Conservation (phyloP, 2,113 vertebrate genomes). For the Blennius ocellaris region DNA sequence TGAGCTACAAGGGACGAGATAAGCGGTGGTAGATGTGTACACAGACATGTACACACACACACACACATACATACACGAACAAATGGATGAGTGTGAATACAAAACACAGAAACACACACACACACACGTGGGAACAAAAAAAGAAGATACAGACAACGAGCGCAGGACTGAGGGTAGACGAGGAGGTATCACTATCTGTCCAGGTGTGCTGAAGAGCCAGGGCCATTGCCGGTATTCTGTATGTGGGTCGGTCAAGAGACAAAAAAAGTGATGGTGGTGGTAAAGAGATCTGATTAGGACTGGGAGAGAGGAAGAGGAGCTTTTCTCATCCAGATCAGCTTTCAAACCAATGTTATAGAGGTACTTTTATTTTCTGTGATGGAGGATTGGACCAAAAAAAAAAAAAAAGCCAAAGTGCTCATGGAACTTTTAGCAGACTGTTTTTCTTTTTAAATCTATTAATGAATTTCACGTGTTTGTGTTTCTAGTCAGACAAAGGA, state of each 20-base stretch:
- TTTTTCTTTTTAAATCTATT: too few species aligned
- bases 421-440: too few species aligned
- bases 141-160: conserved; percentile 4
- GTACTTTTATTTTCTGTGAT: conserved; percentile 29
- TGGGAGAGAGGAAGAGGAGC: conserved; percentile 54
- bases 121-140: conserved; percentile 11
- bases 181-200: conserved; percentile 36
- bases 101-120: conserved; percentile 20
- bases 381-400: background rate
- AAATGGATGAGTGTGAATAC: conserved; percentile 33
- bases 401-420: background rate
- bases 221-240: background rate
- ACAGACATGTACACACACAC: conserved; percentile 16
- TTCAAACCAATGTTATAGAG: conserved; percentile 53
- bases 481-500: background rate
- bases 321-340: conserved; percentile 76
- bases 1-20: conserved; percentile 64
- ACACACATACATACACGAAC: too few species aligned
- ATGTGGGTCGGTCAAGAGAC: conserved; percentile 18
- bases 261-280: conserved; percentile 5
- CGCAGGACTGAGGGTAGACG: too few species aligned
- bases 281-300: conserved; percentile 60
- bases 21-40: conserved; percentile 43
- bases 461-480: too few species aligned
- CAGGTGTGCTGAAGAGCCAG: conserved; percentile 53